phyloP scores from a whole-genome alignment of 2,113 vertebrate species.

The Campylomormyrus tamandua region DNA sequence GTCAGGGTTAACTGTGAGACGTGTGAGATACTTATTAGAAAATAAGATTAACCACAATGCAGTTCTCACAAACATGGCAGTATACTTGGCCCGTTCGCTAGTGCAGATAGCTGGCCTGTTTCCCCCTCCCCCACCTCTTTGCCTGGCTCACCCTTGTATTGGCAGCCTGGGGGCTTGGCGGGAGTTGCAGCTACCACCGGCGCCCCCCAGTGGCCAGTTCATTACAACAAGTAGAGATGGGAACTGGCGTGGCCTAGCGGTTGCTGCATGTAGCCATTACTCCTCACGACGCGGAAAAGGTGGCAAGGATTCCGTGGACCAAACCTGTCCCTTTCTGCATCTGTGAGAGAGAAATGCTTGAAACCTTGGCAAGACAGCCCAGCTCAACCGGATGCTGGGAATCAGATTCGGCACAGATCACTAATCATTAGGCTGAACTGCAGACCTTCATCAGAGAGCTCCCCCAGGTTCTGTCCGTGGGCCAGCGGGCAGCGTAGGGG shows the following conservation, averaged over 20 bases:
- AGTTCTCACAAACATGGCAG: not conserved
- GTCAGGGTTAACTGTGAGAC: not conserved
- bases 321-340: not conserved
- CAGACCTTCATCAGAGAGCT: not conserved
- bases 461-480: not conserved
- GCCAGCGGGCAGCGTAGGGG: not conserved
- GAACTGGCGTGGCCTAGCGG: not conserved
- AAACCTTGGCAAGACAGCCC: not conserved
- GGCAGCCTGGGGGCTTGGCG: not conserved
- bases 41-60: not conserved
- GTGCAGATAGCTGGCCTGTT: not conserved
- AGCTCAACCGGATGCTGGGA: not conserved
- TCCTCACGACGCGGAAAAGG: not conserved
- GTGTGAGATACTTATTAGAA: not conserved
- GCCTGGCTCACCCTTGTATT: not conserved
- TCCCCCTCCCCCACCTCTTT: not conserved
- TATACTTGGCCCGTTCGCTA: not conserved
- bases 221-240: not conserved
- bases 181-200: not conserved
- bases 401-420: not conserved
- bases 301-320: not conserved
- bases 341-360: not conserved
- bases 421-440: not conserved
- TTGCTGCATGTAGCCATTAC: not conserved
- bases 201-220: not conserved